phyloP scores from a whole-genome alignment of 2,797 vertebrate genomes.

The Chromobotia macracanthus region DNA sequence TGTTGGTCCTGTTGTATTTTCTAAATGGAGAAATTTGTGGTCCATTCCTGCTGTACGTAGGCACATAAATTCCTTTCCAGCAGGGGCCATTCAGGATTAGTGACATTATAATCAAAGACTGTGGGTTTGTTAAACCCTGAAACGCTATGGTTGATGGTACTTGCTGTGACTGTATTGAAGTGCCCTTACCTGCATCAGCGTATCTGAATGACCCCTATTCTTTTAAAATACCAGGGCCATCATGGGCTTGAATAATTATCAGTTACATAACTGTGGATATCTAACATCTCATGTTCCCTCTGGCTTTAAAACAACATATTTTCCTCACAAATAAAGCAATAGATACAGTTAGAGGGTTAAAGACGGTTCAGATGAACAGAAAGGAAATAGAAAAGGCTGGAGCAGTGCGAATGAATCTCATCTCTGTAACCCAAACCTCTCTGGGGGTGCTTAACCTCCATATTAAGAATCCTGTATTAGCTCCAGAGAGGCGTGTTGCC shows the following conservation, averaged over 20 bases:
- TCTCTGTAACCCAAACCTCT: constrained; percentile 62
- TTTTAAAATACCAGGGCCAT: constrained; percentile 41
- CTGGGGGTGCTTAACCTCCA: constrained; percentile 63
- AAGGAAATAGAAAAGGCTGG: background rate
- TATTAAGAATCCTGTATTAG: constrained; percentile 56
- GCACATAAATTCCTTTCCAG: constrained; percentile 40
- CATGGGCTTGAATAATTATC: constrained; percentile 12
- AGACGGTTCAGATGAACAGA: constrained; percentile 8
- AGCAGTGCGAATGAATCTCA: constrained; percentile 32
- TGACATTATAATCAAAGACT: constrained; percentile 48
- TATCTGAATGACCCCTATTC: constrained; percentile 27
- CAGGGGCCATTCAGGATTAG: constrained; percentile 41
- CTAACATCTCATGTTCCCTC: constrained; percentile 2
- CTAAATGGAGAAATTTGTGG: constrained; percentile 22
- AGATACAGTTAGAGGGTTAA: background rate
- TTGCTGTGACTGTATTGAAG: constrained; percentile 7
- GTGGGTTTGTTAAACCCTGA: constrained; percentile 31
- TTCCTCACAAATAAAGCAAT: background rate
- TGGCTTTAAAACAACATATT: background rate
- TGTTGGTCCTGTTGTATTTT: constrained; percentile 1
- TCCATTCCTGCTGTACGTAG: background rate
- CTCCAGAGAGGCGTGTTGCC: constrained; percentile 74
- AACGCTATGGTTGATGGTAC: constrained; percentile 4
- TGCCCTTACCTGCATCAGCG: constrained; percentile 5
- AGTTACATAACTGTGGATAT: constrained; percentile 10